Evolutionary conservation across 2,888 invertebrate species (phyloP).

Genomic region (Pardosa pseudoannulata): DNA sequence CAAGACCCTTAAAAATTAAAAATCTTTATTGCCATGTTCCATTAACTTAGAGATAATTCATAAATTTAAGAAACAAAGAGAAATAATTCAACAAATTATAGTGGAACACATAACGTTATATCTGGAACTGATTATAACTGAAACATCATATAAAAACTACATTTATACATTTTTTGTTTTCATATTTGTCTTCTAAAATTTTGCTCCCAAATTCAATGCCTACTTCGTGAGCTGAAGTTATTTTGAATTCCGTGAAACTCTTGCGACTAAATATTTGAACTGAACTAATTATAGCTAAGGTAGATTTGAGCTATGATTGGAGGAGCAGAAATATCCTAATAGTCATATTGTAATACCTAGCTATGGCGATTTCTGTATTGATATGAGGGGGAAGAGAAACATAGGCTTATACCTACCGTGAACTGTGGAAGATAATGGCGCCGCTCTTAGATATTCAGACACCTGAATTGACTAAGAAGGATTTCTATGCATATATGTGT

Average conservation of each 20-base stretch:
- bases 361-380: constrained; percentile 20
- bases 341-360: constrained; percentile 46
- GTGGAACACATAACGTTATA: too few relatives aligned
- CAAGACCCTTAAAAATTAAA: too few relatives aligned
- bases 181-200: too few relatives aligned
- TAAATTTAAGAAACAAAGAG: too few relatives aligned
- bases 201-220: too few relatives aligned
- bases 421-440: constrained; percentile 25
- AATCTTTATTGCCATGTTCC: too few relatives aligned
- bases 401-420: constrained; percentile 5
- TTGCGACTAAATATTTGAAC: constrained; percentile 45
- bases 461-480: neutral
- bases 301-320: constrained; percentile 41
- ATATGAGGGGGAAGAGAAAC: neutral
- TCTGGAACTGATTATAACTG: too few relatives aligned
- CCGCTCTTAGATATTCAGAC: constrained; percentile 1
- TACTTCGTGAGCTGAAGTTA: constrained; percentile 23
- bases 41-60: too few relatives aligned
- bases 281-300: constrained; percentile 43
- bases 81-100: too few relatives aligned
- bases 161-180: too few relatives aligned
- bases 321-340: constrained; percentile 7
- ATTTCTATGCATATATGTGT: neutral
- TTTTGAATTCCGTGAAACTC: constrained; percentile 11
- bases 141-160: too few relatives aligned